A percentile compares a stretch with the other conserved stretches of the same genome.
Conservation (phyloP, 2,797 vertebrate species). For the Xiphorhynchus erythropygius region DNA sequence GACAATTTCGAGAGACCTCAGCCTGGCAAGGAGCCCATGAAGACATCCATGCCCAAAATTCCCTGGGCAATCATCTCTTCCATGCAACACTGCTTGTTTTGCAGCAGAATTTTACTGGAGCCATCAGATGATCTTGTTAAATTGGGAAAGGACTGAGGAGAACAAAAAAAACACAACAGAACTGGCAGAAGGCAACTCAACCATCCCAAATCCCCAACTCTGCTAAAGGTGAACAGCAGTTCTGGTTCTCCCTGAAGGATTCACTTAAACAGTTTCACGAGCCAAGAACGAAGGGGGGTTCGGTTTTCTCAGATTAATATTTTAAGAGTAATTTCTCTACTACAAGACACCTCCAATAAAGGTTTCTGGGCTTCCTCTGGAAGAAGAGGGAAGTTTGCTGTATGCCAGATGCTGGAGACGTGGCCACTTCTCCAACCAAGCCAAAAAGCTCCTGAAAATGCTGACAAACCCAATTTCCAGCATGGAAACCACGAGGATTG, state of each 20-base stretch:
- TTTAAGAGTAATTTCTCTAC: background rate
- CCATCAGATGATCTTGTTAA: background rate
- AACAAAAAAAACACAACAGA: background rate
- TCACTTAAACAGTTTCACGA: background rate
- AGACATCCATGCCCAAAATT: background rate
- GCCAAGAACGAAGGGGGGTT: background rate
- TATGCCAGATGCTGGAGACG: background rate
- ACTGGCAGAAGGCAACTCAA: background rate
- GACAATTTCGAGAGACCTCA: background rate
- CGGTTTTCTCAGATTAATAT: background rate
- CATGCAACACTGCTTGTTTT: background rate
- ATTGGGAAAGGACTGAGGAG: background rate
- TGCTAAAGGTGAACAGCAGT: slow-evolving; percentile 24
- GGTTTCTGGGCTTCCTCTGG: background rate
- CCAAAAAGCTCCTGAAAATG: background rate
- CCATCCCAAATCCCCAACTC: background rate
- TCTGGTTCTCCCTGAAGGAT: background rate
- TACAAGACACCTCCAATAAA: background rate
- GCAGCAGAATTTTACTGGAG: background rate
- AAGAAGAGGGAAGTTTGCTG: background rate
- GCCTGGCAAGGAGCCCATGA: background rate
- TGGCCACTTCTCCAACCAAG: background rate
- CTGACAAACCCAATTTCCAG: background rate
- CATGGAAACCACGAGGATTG: rapidly evolving
- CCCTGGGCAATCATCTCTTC: background rate